phyloP scores from a whole-genome alignment of 2,888 invertebrate genomes.

The Tinea semifulvella region DNA sequence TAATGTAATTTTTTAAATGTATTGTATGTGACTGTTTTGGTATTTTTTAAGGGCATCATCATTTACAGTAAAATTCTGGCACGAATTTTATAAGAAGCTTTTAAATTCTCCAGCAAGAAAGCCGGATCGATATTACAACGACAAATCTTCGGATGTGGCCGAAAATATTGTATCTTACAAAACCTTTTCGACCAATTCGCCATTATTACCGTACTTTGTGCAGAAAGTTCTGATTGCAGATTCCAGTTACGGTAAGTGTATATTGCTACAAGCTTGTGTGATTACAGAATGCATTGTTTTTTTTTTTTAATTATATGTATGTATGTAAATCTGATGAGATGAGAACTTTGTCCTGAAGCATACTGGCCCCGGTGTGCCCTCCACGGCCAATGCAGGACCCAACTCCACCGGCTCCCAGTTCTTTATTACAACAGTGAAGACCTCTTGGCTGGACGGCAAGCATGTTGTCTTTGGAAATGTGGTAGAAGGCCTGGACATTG shows the following conservation, averaged over 20 bases:
- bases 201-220: constrained; percentile 43
- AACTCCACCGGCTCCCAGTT: constrained; percentile 95
- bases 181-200: constrained; percentile 38
- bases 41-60: constrained; percentile 40
- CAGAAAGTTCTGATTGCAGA: constrained; percentile 38
- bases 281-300: too few species aligned
- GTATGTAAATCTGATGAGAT: too few species aligned
- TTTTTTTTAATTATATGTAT: too few species aligned
- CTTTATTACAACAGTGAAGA: constrained; percentile 91
- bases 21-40: too few species aligned
- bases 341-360: constrained; percentile 98
- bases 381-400: constrained; percentile 97
- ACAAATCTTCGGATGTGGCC: neutral
- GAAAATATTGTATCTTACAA: constrained; percentile 26
- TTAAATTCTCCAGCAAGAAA: constrained; percentile 36
- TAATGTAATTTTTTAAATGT: too few species aligned
- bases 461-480: constrained; percentile 93
- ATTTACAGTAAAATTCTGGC: constrained; percentile 40
- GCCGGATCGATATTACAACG: neutral
- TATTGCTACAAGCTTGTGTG: too few species aligned
- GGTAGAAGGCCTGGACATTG: constrained; percentile 88
- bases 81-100: constrained; percentile 41
- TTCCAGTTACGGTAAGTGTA: too few species aligned
- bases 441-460: constrained; percentile 88
- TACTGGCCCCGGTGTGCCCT: constrained; percentile 89